A percentile compares a stretch with the other conserved stretches of the same genome.
Conservation (phyloP, 2,888 invertebrate species). For the Plagodis pulveraria region DNA sequence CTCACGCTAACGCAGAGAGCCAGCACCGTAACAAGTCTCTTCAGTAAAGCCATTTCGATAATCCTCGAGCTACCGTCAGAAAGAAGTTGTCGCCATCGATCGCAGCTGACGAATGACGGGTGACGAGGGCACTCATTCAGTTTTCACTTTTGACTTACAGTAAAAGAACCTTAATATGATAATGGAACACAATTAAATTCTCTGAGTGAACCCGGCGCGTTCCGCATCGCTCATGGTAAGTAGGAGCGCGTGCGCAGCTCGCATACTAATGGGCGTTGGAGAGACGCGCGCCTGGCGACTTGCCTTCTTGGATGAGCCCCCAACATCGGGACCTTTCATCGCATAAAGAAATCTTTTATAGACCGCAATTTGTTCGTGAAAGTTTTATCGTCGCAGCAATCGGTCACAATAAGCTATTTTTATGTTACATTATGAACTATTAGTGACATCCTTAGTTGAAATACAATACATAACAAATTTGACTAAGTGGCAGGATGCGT, state of each 20-base stretch:
- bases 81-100: conserved; percentile 80
- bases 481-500: conserved; percentile 7
- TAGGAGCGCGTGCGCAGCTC: conserved; percentile 63
- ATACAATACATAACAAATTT: conserved; percentile 11
- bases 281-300: conserved; percentile 45
- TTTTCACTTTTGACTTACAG: conserved; percentile 85
- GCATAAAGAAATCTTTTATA: conserved; percentile 71
- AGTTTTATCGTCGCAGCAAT: conserved; percentile 60
- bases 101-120: conserved; percentile 78
- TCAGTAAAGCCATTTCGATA: conserved; percentile 61
- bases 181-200: conserved; percentile 85
- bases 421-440: conserved; percentile 21
- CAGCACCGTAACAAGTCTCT: conserved; percentile 55
- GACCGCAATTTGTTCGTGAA: conserved; percentile 70
- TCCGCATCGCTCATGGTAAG: conserved; percentile 83
- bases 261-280: conserved; percentile 72
- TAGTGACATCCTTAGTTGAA: conserved; percentile 21
- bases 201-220: conserved; percentile 75
- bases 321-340: conserved; percentile 68
- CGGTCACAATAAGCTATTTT: conserved; percentile 45
- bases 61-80: conserved; percentile 58
- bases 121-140: conserved; percentile 69
- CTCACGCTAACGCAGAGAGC: conserved; percentile 60
- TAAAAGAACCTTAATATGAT: conserved; percentile 85
- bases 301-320: conserved; percentile 69